phyloP scores from a whole-genome alignment of 2,113 vertebrate species.

The Myotis davidii region DNA sequence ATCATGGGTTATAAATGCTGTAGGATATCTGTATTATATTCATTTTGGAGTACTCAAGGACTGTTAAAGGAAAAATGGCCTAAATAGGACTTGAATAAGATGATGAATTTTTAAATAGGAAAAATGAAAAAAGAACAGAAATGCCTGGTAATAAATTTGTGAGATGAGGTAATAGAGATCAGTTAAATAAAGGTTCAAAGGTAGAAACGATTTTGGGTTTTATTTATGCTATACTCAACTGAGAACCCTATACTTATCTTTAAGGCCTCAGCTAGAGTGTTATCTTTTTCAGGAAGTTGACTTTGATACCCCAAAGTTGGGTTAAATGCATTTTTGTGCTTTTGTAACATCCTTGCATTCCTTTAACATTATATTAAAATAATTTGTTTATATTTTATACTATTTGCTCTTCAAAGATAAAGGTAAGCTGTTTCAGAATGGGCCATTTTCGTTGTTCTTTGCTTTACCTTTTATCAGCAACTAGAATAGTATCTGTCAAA shows the following conservation, averaged over 20 bases:
- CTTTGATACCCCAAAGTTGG: neutral
- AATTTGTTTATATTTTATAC: neutral
- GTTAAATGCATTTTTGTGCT: slow-evolving; percentile 6
- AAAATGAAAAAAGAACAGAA: slow-evolving; percentile 9
- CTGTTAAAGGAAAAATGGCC: neutral
- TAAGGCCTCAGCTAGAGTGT: neutral
- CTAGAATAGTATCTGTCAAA: neutral
- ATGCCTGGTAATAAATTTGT: slow-evolving; percentile 19
- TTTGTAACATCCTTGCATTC: neutral
- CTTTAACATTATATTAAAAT: neutral
- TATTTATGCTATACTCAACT: neutral
- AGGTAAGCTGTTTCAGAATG: neutral
- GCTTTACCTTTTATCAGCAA: slow-evolving; percentile 20
- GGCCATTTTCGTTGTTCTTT: neutral
- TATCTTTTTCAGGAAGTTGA: neutral
- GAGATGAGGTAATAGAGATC: slow-evolving; percentile 1
- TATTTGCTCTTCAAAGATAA: neutral
- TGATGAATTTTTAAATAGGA: slow-evolving; percentile 12
- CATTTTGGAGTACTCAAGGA: neutral
- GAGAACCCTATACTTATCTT: neutral
- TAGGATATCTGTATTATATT: slow-evolving; percentile 6
- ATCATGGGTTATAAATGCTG: neutral
- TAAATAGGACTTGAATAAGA: neutral
- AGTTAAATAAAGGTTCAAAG: slow-evolving; percentile 28
- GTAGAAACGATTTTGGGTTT: slow-evolving; percentile 13